Base-by-base conservation (phyloP, 1,140 invertebrate genomes). In the Oedothorax gibbosus region DNA sequence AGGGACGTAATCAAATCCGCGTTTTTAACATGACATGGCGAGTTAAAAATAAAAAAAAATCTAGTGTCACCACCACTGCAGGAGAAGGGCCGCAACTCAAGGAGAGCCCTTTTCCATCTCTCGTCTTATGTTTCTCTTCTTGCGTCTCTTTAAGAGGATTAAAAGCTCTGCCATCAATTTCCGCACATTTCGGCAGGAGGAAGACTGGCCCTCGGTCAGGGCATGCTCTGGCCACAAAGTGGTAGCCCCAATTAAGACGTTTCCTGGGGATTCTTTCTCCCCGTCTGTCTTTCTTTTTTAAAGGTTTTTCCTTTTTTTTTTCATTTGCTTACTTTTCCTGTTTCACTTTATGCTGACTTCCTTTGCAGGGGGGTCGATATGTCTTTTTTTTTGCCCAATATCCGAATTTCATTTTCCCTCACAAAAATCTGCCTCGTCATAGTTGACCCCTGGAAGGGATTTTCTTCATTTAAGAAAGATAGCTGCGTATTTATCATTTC, bases 141-240 rank as follows among this genome's bases (percentile, higher is more conserved):
- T 56, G 50, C 68, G 78, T 81, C 66, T 82, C 80, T 82, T 84
- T 85, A 85, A 85, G 73, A 78, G 75, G 83, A 85, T 85, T 85
- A 85, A 85, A 85, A 85, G 83, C 73, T 78, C 73, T 77, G 66
- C 83, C 83, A 85, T 85, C 83, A 85, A 85, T 85, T 85, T 85
- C 83, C 83, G 83, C 83, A 85, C 83, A 85, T 85, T 85, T 85
- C 49, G 75, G 20, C 60, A 57, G n/a, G 5, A 18, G 69, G 54
- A 69, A 54, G 64, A 81, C 53, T 81, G 66, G 78, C 68, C 77
- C 35, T n/a, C 77, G 68, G 77, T 79, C 54, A 79, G 71, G 54
- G 71, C 50, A 57, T 18, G 53, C 49, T 15, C 21, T 49, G 73
- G 73, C 75, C 73, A 75, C 83, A 77, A 85, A 85, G 83, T 85